phyloP scores from a whole-genome alignment of 2,797 vertebrate genomes.

The Taenioides sp. region DNA sequence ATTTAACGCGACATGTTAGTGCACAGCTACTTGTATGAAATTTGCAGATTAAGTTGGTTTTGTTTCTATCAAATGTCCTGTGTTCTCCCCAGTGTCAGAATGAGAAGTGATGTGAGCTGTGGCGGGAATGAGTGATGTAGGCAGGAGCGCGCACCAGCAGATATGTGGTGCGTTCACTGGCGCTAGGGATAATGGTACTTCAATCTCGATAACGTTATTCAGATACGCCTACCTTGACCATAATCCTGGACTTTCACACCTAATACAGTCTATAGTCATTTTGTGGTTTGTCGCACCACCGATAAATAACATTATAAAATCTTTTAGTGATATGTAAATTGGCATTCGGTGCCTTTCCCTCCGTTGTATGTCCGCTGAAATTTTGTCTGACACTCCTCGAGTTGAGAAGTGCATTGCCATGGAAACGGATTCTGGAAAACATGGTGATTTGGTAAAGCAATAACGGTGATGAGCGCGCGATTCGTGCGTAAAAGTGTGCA shows the following conservation, averaged over 20 bases:
- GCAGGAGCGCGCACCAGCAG: constrained; percentile 4
- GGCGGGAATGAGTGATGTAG: constrained; percentile 24
- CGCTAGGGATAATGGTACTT: constrained; percentile 26
- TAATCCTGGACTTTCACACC: neutral
- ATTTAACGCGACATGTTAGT: neutral
- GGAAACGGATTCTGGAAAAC: constrained; percentile 48
- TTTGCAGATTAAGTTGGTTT: neutral
- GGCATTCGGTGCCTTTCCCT: neutral
- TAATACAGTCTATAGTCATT: neutral
- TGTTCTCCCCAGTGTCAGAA: constrained; percentile 23
- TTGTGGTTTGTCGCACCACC: neutral
- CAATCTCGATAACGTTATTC: neutral
- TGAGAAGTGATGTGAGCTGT: neutral
- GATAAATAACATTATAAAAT: neutral
- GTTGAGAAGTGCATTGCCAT: constrained; percentile 48
- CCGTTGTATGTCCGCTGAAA: neutral
- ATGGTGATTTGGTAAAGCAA: constrained; percentile 33
- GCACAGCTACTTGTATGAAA: neutral
- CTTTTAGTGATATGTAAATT: neutral
- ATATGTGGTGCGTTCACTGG: constrained; percentile 33
- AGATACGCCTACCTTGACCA: neutral
- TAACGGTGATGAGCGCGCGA: constrained; percentile 11
- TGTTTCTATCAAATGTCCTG: constrained; percentile 2
- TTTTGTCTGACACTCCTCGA: constrained; percentile 19
- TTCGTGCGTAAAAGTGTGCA: constrained; percentile 11